Conservation (phyloP, 2,888 invertebrate species). For the Idaea dimidiata region DNA sequence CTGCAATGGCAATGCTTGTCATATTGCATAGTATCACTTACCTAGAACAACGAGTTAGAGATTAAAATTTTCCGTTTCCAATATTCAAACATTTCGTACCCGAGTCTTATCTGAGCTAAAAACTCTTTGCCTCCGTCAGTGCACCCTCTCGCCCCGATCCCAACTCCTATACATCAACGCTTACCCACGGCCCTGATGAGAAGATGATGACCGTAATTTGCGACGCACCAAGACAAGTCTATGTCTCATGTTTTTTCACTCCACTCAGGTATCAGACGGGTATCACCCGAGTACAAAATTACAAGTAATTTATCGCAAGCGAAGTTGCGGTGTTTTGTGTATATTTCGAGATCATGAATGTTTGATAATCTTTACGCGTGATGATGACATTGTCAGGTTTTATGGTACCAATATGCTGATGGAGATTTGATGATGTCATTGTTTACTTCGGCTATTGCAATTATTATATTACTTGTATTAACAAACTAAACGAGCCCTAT, state of each 20-base stretch:
- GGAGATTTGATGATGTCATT: conserved; percentile 6
- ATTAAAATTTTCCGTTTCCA: conserved; percentile 2
- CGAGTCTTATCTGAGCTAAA: background rate
- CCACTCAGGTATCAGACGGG: conserved; percentile 78
- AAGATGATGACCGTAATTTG: conserved; percentile 81
- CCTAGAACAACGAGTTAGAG: no score
- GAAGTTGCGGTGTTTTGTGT: conserved; percentile 53
- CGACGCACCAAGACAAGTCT: conserved; percentile 79
- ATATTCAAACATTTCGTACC: conserved; percentile 6
- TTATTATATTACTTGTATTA: background rate
- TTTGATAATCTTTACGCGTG: conserved; percentile 34
- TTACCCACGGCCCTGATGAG: conserved; percentile 77
- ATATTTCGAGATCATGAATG: conserved; percentile 43
- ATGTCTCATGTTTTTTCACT: conserved; percentile 79
- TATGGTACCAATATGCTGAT: conserved; percentile 6
- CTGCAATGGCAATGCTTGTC: no score
- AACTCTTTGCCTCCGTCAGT: conserved; percentile 31
- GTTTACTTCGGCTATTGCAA: background rate
- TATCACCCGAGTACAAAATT: conserved; percentile 78
- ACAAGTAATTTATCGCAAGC: conserved; percentile 77
- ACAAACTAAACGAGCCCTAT: no score
- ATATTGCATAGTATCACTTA: no score
- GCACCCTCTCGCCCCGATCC: conserved; percentile 48
- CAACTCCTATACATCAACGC: conserved; percentile 74
- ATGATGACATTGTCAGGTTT: conserved; percentile 16